Evolutionary conservation across 2,113 vertebrate genomes (phyloP).

Genomic region (Regulus satrapa): DNA sequence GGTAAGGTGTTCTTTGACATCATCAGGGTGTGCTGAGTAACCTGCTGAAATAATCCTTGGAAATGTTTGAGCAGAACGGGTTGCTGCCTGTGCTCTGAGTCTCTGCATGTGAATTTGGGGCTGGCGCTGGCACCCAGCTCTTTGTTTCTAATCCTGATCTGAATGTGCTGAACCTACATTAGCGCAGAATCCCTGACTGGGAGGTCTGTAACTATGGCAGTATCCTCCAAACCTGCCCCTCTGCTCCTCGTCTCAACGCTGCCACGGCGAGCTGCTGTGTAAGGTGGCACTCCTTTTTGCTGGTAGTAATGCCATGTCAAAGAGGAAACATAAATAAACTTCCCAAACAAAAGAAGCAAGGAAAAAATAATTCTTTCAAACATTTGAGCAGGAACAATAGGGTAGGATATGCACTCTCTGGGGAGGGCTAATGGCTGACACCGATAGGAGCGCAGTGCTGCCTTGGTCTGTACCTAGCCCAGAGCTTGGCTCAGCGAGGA

Average conservation of each 20-base stretch:
- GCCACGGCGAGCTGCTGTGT: neutral
- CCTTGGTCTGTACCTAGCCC: neutral
- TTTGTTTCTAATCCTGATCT: neutral
- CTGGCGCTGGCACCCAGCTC: fast-evolving
- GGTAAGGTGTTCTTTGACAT: neutral
- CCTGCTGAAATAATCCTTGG: neutral
- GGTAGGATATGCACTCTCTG: slow-evolving; percentile 43
- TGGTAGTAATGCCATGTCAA: slow-evolving; percentile 32
- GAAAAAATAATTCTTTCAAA: slow-evolving; percentile 70
- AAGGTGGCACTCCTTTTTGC: neutral
- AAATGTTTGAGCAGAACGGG: neutral
- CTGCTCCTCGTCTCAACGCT: fast-evolving
- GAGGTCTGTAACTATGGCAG: neutral
- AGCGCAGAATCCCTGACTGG: neutral
- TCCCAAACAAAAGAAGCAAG: slow-evolving; percentile 55
- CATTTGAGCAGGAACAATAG: slow-evolving; percentile 65
- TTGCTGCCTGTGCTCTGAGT: neutral
- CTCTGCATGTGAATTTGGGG: neutral
- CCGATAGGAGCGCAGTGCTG: neutral
- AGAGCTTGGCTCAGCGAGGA: neutral
- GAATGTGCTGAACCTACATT: neutral
- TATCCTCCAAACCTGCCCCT: neutral
- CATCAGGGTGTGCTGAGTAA: neutral
- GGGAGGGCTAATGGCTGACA: slow-evolving; percentile 46
- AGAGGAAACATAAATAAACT: slow-evolving; percentile 62